Percentiles rank a stretch among this genome's conserved stretches.
Evolutionary conservation across 2,113 vertebrate genomes (phyloP).

Genomic region (Oceanodroma tethys): DNA sequence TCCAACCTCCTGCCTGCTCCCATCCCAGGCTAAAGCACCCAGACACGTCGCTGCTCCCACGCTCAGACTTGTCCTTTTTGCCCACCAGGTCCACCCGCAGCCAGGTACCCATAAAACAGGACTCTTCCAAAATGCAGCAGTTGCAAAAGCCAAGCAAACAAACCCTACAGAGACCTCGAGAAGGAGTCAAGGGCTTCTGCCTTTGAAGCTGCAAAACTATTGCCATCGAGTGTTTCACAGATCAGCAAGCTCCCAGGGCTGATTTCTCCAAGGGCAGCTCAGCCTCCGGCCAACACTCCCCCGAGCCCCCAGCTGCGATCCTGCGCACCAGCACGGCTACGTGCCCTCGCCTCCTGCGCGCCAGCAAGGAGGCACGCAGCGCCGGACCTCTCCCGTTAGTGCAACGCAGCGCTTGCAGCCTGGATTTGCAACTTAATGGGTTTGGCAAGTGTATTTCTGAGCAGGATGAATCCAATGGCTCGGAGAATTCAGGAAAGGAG

Average conservation of each 20-base stretch:
- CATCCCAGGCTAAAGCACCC: neutral
- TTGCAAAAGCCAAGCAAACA: neutral
- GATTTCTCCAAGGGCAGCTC: neutral
- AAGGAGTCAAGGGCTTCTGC: neutral
- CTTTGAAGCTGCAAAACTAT: neutral
- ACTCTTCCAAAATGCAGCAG: neutral
- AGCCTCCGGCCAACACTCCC: neutral
- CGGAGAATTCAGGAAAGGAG: neutral
- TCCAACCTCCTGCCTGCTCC: neutral
- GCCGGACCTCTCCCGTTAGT: neutral
- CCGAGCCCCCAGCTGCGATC: neutral
- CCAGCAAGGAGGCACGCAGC: fast-evolving
- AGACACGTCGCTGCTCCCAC: fast-evolving
- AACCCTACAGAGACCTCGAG: neutral
- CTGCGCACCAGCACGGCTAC: neutral
- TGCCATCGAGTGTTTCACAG: neutral
- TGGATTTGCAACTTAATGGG: neutral
- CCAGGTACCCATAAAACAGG: neutral
- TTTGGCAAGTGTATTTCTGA: neutral
- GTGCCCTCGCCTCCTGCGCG: fast-evolving
- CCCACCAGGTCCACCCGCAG: neutral
- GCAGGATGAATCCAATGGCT: neutral
- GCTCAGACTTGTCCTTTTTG: neutral
- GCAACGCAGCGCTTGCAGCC: neutral
- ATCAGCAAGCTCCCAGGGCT: neutral